These are phyloP conservation scores for Graptemys geographica DNA, from an alignment of 2,797 vertebrate genomes.

Conservation along the genomic window DNA sequence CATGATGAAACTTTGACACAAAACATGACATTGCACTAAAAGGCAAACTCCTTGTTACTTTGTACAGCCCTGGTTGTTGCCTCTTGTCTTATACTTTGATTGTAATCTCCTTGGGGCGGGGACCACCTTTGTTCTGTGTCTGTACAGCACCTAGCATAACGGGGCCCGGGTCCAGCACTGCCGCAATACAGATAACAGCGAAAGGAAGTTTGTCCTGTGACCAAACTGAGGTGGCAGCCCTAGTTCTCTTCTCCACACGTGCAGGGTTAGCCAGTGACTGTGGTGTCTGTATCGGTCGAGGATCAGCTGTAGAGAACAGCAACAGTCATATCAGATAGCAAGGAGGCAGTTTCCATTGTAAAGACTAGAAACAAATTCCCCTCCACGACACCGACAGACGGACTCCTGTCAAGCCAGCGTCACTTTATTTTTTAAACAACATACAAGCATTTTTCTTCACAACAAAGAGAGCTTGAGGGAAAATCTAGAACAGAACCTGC, in stretches of 20 bases:
- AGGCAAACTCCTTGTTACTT: neutral
- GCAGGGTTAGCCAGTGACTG: neutral
- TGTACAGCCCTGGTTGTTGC: no score
- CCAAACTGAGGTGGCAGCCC: constrained; percentile 24
- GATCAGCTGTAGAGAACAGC: neutral
- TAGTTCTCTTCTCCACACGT: neutral
- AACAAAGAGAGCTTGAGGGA: neutral
- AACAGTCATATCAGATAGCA: fast-evolving
- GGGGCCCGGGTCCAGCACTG: constrained; percentile 27
- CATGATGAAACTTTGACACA: no score
- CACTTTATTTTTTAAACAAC: neutral
- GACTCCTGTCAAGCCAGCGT: neutral
- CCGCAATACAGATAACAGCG: constrained; percentile 8
- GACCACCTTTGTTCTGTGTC: neutral
- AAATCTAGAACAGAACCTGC: neutral
- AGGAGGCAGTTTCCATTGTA: neutral
- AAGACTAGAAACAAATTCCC: neutral
- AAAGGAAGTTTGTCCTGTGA: neutral
- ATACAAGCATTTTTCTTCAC: neutral
- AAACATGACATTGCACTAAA: neutral
- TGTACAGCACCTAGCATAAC: neutral
- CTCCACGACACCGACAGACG: neutral
- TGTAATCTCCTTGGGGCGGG: no score
- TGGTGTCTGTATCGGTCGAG: neutral
- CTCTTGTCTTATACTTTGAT: no score